Conservation (phyloP, 2,113 vertebrate genomes). For the sheep (Ovis aries) region DNA sequence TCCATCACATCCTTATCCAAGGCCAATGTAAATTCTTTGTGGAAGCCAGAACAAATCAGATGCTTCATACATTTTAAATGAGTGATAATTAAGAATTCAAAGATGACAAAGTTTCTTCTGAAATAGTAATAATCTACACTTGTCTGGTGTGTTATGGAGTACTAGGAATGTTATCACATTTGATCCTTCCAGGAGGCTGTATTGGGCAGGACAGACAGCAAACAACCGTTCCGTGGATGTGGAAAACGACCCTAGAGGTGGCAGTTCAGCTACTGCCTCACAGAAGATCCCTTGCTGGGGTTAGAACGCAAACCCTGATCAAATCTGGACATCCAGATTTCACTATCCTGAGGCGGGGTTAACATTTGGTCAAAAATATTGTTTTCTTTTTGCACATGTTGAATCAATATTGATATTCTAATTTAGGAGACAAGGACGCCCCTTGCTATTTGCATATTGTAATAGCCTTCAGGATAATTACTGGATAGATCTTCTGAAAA, state of each 20-base stretch:
- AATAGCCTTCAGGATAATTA: slow-evolving; percentile 58
- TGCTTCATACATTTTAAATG: slow-evolving; percentile 47
- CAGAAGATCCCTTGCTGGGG: neutral
- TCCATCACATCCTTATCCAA: neutral
- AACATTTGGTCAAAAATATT: slow-evolving; percentile 43
- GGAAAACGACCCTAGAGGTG: neutral
- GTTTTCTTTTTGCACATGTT: slow-evolving; percentile 48
- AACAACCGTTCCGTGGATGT: neutral
- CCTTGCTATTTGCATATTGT: slow-evolving; percentile 59
- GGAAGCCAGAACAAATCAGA: slow-evolving; percentile 8
- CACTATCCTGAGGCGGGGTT: neutral
- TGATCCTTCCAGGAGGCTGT: neutral
- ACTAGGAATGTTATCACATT: neutral
- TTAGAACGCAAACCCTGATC: neutral
- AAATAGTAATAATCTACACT: slow-evolving; percentile 49
- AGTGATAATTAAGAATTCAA: slow-evolving; percentile 58
- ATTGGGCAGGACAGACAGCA: neutral
- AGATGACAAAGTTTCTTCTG: slow-evolving; percentile 50
- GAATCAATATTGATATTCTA: slow-evolving; percentile 62
- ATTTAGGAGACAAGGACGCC: slow-evolving; percentile 32
- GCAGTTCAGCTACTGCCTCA: neutral
- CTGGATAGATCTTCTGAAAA: slow-evolving; percentile 42
- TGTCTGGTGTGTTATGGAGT: neutral
- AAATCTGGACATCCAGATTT: neutral
- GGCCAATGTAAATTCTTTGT: slow-evolving; percentile 27